Conservation (phyloP, 2,797 vertebrate species). For the Anisognathus igniventris region DNA sequence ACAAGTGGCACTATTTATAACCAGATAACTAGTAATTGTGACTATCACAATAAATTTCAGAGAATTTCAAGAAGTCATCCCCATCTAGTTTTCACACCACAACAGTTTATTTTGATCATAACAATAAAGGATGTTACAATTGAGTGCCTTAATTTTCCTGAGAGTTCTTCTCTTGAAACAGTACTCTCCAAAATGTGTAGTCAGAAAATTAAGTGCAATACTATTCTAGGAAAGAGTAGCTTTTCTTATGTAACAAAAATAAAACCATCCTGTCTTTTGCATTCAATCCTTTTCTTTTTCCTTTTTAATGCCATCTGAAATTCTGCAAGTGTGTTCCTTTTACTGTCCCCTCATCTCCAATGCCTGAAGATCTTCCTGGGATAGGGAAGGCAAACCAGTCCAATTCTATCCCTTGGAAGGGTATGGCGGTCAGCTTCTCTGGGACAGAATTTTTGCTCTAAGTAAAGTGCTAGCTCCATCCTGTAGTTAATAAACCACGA, state of each 20-base stretch:
- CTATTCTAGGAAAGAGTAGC: not conserved
- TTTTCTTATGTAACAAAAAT: not conserved
- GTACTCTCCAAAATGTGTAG: not conserved
- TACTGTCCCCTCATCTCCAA: not conserved
- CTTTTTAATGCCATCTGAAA: not conserved
- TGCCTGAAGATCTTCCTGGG: not conserved
- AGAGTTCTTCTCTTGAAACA: not conserved
- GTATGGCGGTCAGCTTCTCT: not conserved
- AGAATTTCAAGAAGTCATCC: not conserved
- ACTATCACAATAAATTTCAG: not conserved
- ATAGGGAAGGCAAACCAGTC: not conserved
- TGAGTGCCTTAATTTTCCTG: not conserved
- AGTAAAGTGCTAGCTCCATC: not conserved
- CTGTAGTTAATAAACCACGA: not conserved
- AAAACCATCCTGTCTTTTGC: not conserved
- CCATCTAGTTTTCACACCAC: not conserved
- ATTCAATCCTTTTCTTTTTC: not conserved
- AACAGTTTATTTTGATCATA: not conserved
- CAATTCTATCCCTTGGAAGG: not conserved
- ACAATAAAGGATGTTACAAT: not conserved
- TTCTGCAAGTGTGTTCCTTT: not conserved
- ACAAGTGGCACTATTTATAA: not conserved
- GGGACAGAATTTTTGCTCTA: not conserved
- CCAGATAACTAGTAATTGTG: not conserved
- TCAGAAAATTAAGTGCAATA: slow-evolving; percentile 7